Evolutionary conservation across 2,113 vertebrate species (phyloP).

Genomic region (Phalacrocorax brasilianus): DNA sequence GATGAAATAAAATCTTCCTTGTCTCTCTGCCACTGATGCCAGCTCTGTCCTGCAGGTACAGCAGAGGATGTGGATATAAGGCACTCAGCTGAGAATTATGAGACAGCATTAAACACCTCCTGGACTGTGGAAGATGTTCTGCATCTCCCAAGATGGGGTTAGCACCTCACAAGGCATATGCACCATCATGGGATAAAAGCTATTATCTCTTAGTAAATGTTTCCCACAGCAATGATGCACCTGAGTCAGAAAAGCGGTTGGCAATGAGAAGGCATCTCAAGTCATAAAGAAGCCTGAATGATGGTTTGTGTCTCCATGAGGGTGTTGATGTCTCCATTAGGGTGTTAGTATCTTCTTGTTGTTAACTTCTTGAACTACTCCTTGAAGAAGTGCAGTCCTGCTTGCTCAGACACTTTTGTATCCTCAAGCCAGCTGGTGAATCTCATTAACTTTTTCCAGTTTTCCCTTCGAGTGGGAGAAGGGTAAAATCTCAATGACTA

Average conservation of each 20-base stretch:
- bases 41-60: not conserved
- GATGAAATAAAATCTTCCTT: not conserved
- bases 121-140: not conserved
- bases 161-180: not conserved
- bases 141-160: not conserved
- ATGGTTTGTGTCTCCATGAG: no score
- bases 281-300: not conserved
- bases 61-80: not conserved
- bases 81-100: not conserved
- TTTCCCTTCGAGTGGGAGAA: not conserved
- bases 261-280: not conserved
- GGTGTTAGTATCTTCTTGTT: not conserved
- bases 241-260: not conserved
- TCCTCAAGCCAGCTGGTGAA: not conserved
- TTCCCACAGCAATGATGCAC: not conserved
- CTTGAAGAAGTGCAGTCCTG: not conserved
- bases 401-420: not conserved
- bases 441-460: not conserved
- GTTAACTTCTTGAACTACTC: not conserved
- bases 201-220: not conserved
- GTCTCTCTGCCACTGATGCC: not conserved
- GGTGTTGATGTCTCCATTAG: not conserved
- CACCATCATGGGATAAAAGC: accelerated
- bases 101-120: not conserved
- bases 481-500: not conserved